A percentile compares a stretch with the other conserved stretches of the same genome.
Conservation (phyloP, 2,888 invertebrate species). For the Lutraria lutraria region DNA sequence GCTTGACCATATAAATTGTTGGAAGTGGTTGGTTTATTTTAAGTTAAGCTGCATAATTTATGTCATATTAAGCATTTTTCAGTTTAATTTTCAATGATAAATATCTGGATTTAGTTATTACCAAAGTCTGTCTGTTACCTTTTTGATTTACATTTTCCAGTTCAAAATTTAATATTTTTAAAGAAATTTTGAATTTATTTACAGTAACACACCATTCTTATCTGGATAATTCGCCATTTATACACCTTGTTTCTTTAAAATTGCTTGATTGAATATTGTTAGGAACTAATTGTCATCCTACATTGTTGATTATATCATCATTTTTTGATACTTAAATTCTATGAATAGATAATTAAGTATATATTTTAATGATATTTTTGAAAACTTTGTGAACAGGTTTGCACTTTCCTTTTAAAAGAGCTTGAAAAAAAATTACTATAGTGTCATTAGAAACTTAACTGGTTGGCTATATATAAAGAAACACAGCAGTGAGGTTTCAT, state of each 20-base stretch:
- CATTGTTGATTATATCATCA: neutral
- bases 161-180: no score
- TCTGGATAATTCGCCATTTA: neutral
- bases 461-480: no score
- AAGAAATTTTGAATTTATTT: neutral
- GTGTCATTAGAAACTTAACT: no score
- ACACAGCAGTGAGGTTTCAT: no score
- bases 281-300: neutral
- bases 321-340: neutral
- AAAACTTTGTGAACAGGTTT: conserved; percentile 37
- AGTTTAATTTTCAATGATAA: no score
- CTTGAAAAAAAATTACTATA: neutral
- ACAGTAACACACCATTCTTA: neutral
- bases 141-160: no score
- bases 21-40: no score
- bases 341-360: neutral
- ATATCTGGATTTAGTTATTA: no score
- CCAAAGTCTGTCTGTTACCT: no score
- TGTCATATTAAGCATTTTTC: no score
- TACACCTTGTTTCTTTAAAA: neutral
- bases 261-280: neutral
- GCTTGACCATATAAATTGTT: no score
- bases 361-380: conserved; percentile 11
- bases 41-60: no score
- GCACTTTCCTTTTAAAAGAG: conserved; percentile 36